Evolutionary conservation across 2,888 invertebrate genomes (phyloP).

Genomic region (Phaonia tiefii): DNA sequence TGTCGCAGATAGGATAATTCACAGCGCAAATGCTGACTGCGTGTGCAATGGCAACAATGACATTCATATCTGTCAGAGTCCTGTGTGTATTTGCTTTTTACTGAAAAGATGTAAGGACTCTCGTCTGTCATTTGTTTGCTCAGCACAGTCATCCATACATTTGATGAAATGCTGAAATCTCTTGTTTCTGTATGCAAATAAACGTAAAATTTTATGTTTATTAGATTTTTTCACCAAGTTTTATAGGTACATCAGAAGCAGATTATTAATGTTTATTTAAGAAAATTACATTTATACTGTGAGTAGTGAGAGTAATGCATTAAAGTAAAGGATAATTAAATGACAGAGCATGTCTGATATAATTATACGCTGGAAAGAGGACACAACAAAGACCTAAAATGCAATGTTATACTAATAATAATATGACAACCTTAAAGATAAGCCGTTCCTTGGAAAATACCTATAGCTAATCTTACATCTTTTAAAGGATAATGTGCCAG

Average conservation of each 20-base stretch:
- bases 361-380: too few species aligned
- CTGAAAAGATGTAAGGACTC: too few species aligned
- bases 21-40: conserved; percentile 53
- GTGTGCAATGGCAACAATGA: conserved; percentile 37
- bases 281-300: neutral
- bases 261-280: conserved; percentile 63
- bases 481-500: too few species aligned
- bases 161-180: conserved; percentile 60
- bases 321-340: neutral
- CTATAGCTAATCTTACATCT: too few species aligned
- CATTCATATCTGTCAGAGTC: conserved; percentile 30
- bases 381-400: too few species aligned
- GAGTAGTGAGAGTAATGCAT: neutral
- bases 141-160: conserved; percentile 5
- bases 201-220: conserved; percentile 70
- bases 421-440: too few species aligned
- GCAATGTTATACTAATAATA: too few species aligned
- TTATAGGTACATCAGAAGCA: conserved; percentile 42
- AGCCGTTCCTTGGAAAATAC: too few species aligned
- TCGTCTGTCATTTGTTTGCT: conserved; percentile 49
- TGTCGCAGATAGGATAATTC: neutral
- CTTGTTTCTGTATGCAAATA: conserved; percentile 58
- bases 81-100: too few species aligned
- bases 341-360: too few species aligned
- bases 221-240: conserved; percentile 66